Base-by-base conservation (phyloP, 2,113 vertebrate genomes). In the Opisthocomus hoazin region DNA sequence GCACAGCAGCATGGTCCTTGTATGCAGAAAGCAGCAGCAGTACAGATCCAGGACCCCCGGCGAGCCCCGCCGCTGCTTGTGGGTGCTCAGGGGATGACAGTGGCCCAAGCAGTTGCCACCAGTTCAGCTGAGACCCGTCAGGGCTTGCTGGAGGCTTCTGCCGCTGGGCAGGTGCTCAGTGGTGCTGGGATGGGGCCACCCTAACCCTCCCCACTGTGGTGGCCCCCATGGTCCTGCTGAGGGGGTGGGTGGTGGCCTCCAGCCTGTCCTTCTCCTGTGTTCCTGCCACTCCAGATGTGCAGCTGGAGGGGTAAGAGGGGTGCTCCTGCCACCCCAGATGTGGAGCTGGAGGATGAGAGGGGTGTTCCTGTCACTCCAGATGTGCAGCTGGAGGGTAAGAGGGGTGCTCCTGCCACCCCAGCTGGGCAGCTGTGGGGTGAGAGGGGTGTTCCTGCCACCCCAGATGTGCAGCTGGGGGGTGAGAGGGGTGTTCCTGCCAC, bases 91-190 rank as follows among this genome's bases (percentile, higher is more conserved):
- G 21, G 36, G 5, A 18, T 74, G 37, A 32, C 2, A 36, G 41
- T 16, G 60, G 32, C 39, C 15, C 53, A n/a, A 11, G 37, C 14
- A 54, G 18, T 27, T 85, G 56, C 21, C 8, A 0, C 6, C 27
- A 34, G 27, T 45, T 66, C 27, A 43, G 50, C 26, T 64, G 84
- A 70, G 46, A 37, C 3, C 6, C 9, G 14, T 78, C 24, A 57
- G 51, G 51, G 19, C 16, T 78, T 6, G 3, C 41, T 61, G 73
- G 15, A 57, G 41, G 41, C 27, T 81, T 12, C 60, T n/a, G 26
- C 54, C 71, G n/a, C 54, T 0, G 0, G 20, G 45, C 4, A 10
- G n/a, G 24, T 89, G 37, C 56, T 83, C 1, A 1, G 58, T 18
- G 27, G 4, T 58, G 76, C 63, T 69, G 48, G 37, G 60, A 20